Conservation (phyloP, 2,797 vertebrate species). For the Phrynocephalus guinanensis region DNA sequence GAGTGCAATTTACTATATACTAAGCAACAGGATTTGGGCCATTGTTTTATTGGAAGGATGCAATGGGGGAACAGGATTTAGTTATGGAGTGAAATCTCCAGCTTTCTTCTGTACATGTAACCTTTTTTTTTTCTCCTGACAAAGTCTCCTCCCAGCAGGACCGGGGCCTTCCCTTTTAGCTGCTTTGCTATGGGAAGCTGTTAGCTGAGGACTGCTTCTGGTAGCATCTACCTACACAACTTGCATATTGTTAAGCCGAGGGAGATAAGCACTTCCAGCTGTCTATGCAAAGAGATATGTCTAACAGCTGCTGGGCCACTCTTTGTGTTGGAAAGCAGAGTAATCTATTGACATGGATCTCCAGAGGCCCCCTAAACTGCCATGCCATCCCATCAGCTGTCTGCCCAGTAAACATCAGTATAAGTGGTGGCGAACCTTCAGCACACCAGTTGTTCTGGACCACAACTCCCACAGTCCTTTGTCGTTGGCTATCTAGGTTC, state of each 20-base stretch:
- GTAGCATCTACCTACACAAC: neutral
- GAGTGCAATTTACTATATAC: too few species aligned
- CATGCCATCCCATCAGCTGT: neutral
- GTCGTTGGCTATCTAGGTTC: too few species aligned
- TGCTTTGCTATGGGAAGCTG: neutral
- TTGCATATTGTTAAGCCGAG: neutral
- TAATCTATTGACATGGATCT: neutral
- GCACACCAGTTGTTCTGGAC: too few species aligned
- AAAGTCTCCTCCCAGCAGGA: neutral
- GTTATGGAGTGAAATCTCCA: neutral
- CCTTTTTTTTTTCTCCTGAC: conserved; percentile 41
- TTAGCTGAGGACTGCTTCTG: neutral
- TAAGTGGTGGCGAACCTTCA: too few species aligned
- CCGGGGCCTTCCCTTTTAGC: conserved; percentile 12
- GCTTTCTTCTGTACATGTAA: neutral
- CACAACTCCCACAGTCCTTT: too few species aligned
- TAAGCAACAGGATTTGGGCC: too few species aligned
- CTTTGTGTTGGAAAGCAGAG: neutral
- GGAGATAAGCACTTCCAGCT: neutral
- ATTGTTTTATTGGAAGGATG: neutral
- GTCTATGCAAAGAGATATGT: neutral
- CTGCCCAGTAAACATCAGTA: neutral
- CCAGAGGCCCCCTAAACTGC: neutral
- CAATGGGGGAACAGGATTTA: neutral
- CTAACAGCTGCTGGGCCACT: neutral